Conservation (phyloP, 2,888 invertebrate species). For the Adela reaumurella region DNA sequence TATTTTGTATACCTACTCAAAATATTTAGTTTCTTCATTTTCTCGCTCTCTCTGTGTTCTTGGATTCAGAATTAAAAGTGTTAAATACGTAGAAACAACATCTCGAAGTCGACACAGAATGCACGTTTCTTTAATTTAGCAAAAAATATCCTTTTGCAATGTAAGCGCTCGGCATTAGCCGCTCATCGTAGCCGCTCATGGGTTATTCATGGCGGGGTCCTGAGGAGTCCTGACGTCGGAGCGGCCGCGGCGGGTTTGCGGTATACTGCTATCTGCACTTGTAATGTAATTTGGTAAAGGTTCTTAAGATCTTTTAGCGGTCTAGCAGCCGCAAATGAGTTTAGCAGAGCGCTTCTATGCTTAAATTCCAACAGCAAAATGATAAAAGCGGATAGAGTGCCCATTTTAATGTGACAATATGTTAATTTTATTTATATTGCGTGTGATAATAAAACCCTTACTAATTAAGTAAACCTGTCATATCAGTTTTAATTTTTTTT, state of each 20-base stretch:
- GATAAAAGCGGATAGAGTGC: no score
- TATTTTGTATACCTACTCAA: no score
- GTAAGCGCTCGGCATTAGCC: conserved; percentile 23
- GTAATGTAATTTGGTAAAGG: not conserved
- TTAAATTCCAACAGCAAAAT: no score
- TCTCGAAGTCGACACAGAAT: not conserved
- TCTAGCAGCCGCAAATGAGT: not conserved
- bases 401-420: no score
- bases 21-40: no score
- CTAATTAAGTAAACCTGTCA: no score
- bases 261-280: not conserved
- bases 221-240: not conserved
- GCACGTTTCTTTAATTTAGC: not conserved
- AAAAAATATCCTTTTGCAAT: not conserved
- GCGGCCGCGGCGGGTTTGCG: not conserved
- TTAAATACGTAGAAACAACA: no score
- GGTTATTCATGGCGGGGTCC: conserved; percentile 33
- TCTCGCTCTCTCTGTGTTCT: no score
- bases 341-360: not conserved
- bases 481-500: no score
- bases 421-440: no score
- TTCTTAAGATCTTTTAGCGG: not conserved
- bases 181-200: conserved; percentile 34
- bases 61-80: no score
- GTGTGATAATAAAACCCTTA: no score